Evolutionary conservation across 2,888 invertebrate genomes (phyloP), one percentile per base, ranked within the genome.

Genomic region (Lasioglossum figueresi): DNA sequence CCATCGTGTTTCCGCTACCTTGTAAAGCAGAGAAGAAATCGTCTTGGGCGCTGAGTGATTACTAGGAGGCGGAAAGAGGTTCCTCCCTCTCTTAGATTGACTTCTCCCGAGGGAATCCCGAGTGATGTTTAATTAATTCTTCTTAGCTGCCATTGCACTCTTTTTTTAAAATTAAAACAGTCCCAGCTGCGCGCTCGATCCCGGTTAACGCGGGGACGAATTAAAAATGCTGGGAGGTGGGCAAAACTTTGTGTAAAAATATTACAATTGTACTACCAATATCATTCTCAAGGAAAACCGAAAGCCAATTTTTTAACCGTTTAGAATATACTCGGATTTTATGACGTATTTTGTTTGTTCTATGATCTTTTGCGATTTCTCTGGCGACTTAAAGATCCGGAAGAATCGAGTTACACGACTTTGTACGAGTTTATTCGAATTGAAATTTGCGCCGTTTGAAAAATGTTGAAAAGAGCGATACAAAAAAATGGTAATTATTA

Each of bases 21-120:
- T 27, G 68, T 14, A 19, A 16, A 59, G 31, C 31, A 59, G 48
- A n/a, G n/a, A 34, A 34, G 31, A n/a, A 37, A 74, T 40, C 52
- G 70, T 82, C 56, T 63, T n/a, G 6, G 48, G 40, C 48, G 34
- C n/a, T n/a, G 75, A 59, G 56, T 73, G 75, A 84, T 82, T 75
- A 40, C 40, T 52, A 16, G 31, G n/a, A 52, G 37, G 34, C 45
- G 59, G 77, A 71, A 84, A 78, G 77, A 78, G 75, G 52, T 75
- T 84, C 74, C 40, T 23, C 8, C 66, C 52, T 31, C 52, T 16
- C 37, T 19, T 40, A 40, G 59, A 68, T 70, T 74, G 70, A 84
- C 70, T 82, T 77, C 48, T 27, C 59, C 45, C 16, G 16, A 27
- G 16, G 68, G 70, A 82, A 82, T 70, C 59, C 23, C 70, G n/a